Conservation (phyloP, 1,140 invertebrate species). For the Bombus pyrosoma region DNA sequence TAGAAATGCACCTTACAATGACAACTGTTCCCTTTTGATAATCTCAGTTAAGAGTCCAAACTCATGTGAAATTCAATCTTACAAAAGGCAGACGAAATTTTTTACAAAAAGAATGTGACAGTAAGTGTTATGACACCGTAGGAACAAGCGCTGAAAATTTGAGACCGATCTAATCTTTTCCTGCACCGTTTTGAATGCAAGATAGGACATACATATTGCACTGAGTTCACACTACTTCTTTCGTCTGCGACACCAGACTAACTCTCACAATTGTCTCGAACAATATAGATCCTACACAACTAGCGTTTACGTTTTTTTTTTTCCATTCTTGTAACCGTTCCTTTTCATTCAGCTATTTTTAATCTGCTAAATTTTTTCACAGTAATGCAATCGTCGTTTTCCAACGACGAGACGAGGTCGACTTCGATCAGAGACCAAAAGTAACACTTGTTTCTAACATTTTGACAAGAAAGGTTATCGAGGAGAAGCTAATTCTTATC, state of each 20-base stretch:
- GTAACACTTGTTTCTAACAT: background rate
- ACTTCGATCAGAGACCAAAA: too few species aligned
- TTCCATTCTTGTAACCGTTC: background rate
- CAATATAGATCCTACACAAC: background rate
- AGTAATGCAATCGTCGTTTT: background rate
- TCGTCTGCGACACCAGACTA: background rate
- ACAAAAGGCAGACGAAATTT: background rate
- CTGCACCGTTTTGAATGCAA: too few species aligned
- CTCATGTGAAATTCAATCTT: background rate
- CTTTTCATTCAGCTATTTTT: background rate
- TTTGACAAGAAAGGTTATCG: background rate
- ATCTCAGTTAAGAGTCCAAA: background rate
- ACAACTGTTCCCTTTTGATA: background rate
- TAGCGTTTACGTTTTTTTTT: background rate
- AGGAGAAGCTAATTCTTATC: too few species aligned
- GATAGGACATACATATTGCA: background rate
- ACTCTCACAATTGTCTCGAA: constrained; percentile 13
- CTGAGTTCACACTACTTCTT: background rate
- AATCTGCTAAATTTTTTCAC: background rate
- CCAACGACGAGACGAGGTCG: background rate
- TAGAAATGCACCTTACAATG: background rate
- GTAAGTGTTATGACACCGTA: background rate
- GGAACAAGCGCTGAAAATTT: background rate
- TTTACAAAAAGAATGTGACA: background rate
- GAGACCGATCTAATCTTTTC: background rate